A percentile compares a stretch with the other conserved stretches of the same genome.
Conservation (phyloP, 2,797 vertebrate species). For the Neoniphon sammara region DNA sequence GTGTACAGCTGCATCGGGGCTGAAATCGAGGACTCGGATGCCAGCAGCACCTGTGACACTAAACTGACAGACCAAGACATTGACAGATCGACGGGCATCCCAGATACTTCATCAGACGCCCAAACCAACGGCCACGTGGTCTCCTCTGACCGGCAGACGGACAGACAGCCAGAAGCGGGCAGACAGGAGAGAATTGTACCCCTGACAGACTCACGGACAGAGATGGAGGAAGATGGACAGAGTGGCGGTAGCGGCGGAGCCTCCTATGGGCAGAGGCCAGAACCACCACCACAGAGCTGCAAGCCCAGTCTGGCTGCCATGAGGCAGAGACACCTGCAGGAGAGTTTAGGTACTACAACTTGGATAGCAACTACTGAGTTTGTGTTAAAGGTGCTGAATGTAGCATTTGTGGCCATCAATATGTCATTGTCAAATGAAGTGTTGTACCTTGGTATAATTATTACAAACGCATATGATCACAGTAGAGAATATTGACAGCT, state of each 20-base stretch:
- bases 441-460: not conserved
- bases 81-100: conserved; percentile 54
- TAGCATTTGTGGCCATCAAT: too few relatives aligned
- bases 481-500: too few relatives aligned
- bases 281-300: conserved; percentile 83
- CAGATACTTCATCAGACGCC: conserved; percentile 56
- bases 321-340: conserved; percentile 86
- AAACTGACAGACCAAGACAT: conserved; percentile 57
- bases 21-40: conserved; percentile 78
- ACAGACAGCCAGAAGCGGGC: conserved; percentile 67
- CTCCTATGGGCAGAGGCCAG: conserved; percentile 75
- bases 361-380: not conserved
- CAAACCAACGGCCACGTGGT: conserved; percentile 64
- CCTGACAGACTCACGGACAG: conserved; percentile 54
- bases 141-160: conserved; percentile 64
- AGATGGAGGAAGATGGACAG: conserved; percentile 65
- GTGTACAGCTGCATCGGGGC: conserved; percentile 83
- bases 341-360: conserved; percentile 79
- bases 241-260: conserved; percentile 21
- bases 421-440: not conserved
- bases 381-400: not conserved
- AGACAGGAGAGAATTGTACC: conserved; percentile 75
- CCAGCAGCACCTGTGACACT: conserved; percentile 75
- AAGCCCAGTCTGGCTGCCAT: conserved; percentile 84
- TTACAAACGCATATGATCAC: not conserved